Evolutionary conservation across 2,888 invertebrate genomes (phyloP), one percentile per base, ranked within the genome.

Genomic region (Drosophila kuntzei): DNA sequence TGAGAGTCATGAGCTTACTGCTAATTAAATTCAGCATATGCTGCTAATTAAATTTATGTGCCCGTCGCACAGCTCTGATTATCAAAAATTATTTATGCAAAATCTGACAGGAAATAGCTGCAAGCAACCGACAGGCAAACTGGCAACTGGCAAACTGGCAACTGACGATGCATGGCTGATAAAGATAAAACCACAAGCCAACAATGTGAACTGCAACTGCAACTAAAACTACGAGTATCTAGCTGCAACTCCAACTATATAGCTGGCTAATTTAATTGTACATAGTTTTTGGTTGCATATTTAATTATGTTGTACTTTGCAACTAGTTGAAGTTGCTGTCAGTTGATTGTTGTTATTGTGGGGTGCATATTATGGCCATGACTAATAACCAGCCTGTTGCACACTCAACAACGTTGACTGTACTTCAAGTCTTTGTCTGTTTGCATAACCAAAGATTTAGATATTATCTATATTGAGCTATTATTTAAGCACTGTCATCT

Each of bases 41-140:
- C 76, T 58, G 80, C 89, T 84, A 83, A 83, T 83, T 88, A 83
- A 83, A 83, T 88, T 88, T 88, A 83, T 84, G 79, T 80, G 84
- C 76, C 84, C 80, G 82, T 87, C 79, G 79, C 87, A 76, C 72
- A 79, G 81, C 82, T 80, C 77, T 88, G 83, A 83, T 88, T 83
- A 83, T 83, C 83, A 83, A 84, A 84, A 84, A 83, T 84, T 84
- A 84, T 84, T 83, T 88, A 84, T 84, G 84, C 84, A 84, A 84
- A 84, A 84, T 84, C 84, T 88, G 89, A 83, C 84, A 84, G 84
- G 84, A 84, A 84, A 84, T 84, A 85, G 86, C 87, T 72, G 87
- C 84, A 41, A 61, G 71, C 65, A 61, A 32, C 51, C 65, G 57
- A 44, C 76, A 58, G 62, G 54, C 65, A 41, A 63, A 63, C 65